Evolutionary conservation across 2,797 vertebrate genomes (phyloP).

Genomic region (Poecilia picta): DNA sequence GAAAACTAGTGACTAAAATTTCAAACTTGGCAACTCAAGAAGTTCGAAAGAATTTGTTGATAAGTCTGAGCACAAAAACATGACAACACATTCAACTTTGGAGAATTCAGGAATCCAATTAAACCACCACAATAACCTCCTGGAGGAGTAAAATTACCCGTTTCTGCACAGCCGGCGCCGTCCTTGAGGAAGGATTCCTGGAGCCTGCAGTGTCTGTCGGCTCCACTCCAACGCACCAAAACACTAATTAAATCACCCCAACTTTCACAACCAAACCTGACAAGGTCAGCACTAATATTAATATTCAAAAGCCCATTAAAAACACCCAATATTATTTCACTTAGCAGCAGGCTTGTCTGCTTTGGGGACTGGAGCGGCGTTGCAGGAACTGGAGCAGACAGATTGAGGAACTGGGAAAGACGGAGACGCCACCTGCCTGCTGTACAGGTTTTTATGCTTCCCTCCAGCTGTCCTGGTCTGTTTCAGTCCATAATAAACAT

Average conservation of each 20-base stretch:
- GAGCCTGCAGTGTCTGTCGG: slow-evolving; percentile 14
- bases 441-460: neutral
- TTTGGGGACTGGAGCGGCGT: slow-evolving; percentile 14
- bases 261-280: slow-evolving; percentile 28
- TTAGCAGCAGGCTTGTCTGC: slow-evolving; percentile 8
- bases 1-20: neutral
- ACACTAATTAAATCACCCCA: slow-evolving; percentile 37
- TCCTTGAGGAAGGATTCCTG: slow-evolving; percentile 46
- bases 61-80: neutral
- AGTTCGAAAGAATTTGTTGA: neutral
- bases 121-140: slow-evolving; percentile 11
- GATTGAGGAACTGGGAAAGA: slow-evolving; percentile 37
- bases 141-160: slow-evolving; percentile 18
- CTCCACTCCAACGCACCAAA: slow-evolving; percentile 23
- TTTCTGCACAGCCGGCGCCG: slow-evolving; percentile 15
- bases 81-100: neutral
- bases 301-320: slow-evolving; percentile 25
- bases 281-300: slow-evolving; percentile 18
- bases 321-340: slow-evolving; percentile 54
- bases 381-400: slow-evolving; percentile 21
- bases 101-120: slow-evolving; percentile 37
- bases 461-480: slow-evolving; percentile 27
- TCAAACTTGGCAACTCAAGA: neutral
- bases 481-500: slow-evolving; percentile 39
- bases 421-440: slow-evolving; percentile 55